Percentiles rank a stretch among this genome's conserved stretches.
phyloP scores from a whole-genome alignment of 1,140 invertebrate species.

The Colletes latitarsis region DNA sequence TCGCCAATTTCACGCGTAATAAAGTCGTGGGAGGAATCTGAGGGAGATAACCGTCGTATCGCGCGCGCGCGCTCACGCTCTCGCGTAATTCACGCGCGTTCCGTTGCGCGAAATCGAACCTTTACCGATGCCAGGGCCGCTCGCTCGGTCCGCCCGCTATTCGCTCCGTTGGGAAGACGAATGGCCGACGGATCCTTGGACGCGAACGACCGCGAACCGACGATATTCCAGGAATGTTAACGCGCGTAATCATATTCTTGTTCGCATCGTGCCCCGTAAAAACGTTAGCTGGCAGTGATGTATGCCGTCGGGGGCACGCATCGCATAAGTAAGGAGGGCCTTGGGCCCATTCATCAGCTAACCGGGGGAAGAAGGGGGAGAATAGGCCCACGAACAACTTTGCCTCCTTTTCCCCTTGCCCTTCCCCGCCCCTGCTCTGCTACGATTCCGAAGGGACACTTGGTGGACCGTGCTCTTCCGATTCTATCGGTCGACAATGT shows the following conservation, averaged over 20 bases:
- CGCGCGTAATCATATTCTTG: conserved; percentile 74
- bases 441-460: conserved; percentile 16
- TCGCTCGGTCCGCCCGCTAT: neutral
- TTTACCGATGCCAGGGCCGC: conserved; percentile 4
- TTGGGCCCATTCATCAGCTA: conserved; percentile 72
- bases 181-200: conserved; percentile 58
- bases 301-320: conserved; percentile 71
- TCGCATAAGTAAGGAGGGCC: conserved; percentile 74
- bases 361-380: conserved; percentile 20
- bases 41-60: neutral
- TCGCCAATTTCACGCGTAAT: conserved; percentile 43
- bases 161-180: conserved; percentile 26
- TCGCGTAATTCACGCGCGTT: conserved; percentile 8
- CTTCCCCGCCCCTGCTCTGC: neutral
- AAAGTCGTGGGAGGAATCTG: conserved; percentile 36
- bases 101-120: conserved; percentile 37
- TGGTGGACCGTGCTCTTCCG: neutral
- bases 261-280: conserved; percentile 71
- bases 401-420: neutral
- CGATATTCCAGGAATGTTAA: conserved; percentile 75
- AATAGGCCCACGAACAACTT: conserved; percentile 41
- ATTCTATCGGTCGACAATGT: conserved; percentile 2
- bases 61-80: neutral
- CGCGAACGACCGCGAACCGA: conserved; percentile 50
- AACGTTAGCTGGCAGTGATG: conserved; percentile 74